phyloP scores from a whole-genome alignment of 2,888 invertebrate genomes.

The Nasonia oneida region DNA sequence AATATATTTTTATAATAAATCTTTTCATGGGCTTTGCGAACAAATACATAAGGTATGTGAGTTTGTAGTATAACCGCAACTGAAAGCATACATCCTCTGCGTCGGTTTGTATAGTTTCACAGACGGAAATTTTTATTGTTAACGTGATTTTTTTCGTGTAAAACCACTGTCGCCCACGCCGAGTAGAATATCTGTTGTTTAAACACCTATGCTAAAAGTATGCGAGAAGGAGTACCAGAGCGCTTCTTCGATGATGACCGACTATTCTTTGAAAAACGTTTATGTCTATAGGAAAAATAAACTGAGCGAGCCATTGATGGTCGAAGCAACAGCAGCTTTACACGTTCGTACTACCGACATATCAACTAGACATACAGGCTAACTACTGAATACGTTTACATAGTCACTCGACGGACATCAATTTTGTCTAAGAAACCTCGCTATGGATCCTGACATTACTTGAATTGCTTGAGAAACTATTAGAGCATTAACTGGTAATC shows the following conservation, averaged over 20 bases:
- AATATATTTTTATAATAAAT: conserved; percentile 19
- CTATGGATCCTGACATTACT: conserved; percentile 40
- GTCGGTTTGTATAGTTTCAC: conserved; percentile 68
- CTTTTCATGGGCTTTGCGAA: conserved; percentile 6
- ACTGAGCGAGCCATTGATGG: neutral
- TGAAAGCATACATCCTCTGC: conserved; percentile 61
- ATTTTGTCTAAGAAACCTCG: conserved; percentile 51
- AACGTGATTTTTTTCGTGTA: conserved; percentile 64
- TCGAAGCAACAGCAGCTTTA: conserved; percentile 37
- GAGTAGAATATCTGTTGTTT: neutral
- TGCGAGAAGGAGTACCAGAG: neutral
- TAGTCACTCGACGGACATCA: conserved; percentile 56
- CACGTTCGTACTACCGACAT: conserved; percentile 69
- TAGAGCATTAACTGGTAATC: conserved; percentile 43
- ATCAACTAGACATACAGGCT: conserved; percentile 74
- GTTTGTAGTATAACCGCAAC: neutral
- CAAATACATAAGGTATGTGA: conserved; percentile 22
- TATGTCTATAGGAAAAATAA: neutral
- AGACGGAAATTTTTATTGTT: conserved; percentile 71
- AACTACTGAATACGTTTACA: conserved; percentile 77
- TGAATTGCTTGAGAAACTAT: conserved; percentile 50
- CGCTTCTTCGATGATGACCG: neutral
- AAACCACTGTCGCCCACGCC: conserved; percentile 35
- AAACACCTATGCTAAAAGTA: neutral
- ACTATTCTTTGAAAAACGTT: neutral